Base-by-base conservation (phyloP, 2,797 vertebrate genomes). In the Rhinella marina region DNA sequence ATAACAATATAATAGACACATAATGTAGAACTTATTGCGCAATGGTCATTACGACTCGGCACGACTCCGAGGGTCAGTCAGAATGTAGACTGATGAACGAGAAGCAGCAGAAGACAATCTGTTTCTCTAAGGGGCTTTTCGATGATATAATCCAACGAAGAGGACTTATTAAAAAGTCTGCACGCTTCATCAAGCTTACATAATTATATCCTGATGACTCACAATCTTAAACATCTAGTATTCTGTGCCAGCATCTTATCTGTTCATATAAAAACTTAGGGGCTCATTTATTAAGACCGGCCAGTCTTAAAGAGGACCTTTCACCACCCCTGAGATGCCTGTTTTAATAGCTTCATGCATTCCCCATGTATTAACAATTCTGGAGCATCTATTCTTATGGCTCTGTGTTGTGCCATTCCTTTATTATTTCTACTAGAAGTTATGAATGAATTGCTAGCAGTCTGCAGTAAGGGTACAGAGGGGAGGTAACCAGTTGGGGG, bases 111-210 rank as follows among this genome's bases (percentile, higher is more conserved):
- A 14, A 21, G 23, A 77, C 75, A n/a, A 25, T 25, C 19, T 52
- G 13, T 13, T 10, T 77, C 75, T 76, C 75, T 25, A 14, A 12
- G 12, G 50, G 13, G 4, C 54, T 25, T 11, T 52, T 52, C 50
- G 54, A 52, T 52, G 23, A 77, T 77, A 77, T 54, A 77, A 52
- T 54, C 12, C 50, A n/a, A 25, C 73, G 54, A 23, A 1, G 50
- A 77, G 41, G n/a, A 54, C 13, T 25, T 52, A 75, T 75, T 75
- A 75, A 75, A 41, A 75, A 75, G 50, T 54, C 50, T 77, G 48
- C 13, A 2, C 23, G 75, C 50, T 25, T 54, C 75, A 54, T 12
- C 25, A 25, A 54, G 14, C 3, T 7, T 54, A 50, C 41, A 52
- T 21, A 50, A 50, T 76, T 76, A 76, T 76, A 12, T 76, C 12